These are phyloP conservation scores for Dascillus cervinus DNA, from an alignment of 2,888 invertebrate genomes.

Conservation along the genomic window DNA sequence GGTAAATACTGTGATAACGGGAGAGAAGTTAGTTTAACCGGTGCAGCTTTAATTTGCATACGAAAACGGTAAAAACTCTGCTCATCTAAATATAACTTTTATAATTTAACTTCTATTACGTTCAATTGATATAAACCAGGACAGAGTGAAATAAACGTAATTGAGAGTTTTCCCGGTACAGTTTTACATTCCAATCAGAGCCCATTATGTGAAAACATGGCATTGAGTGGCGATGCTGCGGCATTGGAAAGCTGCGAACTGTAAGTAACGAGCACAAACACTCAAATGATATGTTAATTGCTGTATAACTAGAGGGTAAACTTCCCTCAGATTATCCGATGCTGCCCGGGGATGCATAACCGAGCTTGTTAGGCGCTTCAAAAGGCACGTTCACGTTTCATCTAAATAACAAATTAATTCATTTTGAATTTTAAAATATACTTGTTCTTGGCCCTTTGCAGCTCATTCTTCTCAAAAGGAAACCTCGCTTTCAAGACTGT, in stretches of 20 bases:
- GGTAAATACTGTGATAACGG: too few relatives aligned
- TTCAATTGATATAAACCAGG: constrained; percentile 29
- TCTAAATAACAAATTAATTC: constrained; percentile 37
- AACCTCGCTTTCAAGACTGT: too few relatives aligned
- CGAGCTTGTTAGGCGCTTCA: constrained; percentile 33
- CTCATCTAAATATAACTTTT: constrained; percentile 13
- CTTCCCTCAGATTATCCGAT: constrained; percentile 25
- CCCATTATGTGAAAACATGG: constrained; percentile 27
- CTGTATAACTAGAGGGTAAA: constrained; percentile 36
- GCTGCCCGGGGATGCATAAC: constrained; percentile 28
- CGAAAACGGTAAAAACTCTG: constrained; percentile 12
- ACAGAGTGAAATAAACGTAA: constrained; percentile 30
- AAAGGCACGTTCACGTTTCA: constrained; percentile 39
- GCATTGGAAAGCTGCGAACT: constrained; percentile 28
- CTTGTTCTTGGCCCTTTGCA: too few relatives aligned
- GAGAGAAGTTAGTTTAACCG: too few relatives aligned
- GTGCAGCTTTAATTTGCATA: too few relatives aligned
- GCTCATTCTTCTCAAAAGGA: too few relatives aligned
- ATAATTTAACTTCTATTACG: constrained; percentile 28
- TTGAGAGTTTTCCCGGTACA: constrained; percentile 30
- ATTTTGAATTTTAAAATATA: too few relatives aligned
- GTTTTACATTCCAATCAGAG: constrained; percentile 33
- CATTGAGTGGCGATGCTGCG: constrained; percentile 18
- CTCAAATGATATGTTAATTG: constrained; percentile 40
- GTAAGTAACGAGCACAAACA: constrained; percentile 33